phyloP scores from a whole-genome alignment of 1,140 invertebrate species.

The Maconellicoccus hirsutus region DNA sequence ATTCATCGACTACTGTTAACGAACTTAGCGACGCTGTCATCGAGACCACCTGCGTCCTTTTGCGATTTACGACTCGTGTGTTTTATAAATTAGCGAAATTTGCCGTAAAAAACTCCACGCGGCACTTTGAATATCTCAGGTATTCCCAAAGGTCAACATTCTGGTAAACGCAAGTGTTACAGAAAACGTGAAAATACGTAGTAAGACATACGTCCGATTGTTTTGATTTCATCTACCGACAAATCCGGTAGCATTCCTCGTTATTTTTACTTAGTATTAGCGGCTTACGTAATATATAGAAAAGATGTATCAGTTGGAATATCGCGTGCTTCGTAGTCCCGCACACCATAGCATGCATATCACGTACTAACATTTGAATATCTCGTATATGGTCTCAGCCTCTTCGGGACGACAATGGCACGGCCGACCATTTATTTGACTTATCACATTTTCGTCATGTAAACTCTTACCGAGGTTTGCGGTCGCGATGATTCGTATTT shows the following conservation, averaged over 20 bases:
- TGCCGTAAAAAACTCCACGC: no score
- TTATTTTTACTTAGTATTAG: slow-evolving; percentile 5
- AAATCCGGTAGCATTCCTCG: slow-evolving; percentile 11
- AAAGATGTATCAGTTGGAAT: slow-evolving; percentile 18
- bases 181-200: neutral
- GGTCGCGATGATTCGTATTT: neutral
- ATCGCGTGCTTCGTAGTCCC: slow-evolving; percentile 14
- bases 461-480: neutral
- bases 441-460: slow-evolving; percentile 9
- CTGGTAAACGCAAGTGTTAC: no score
- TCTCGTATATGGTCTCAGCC: no score
- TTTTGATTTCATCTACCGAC: slow-evolving; percentile 12
- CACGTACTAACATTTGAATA: slow-evolving; percentile 16
- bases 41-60: no score
- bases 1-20: no score
- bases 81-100: no score
- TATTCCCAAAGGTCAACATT: no score
- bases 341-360: slow-evolving; percentile 11
- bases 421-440: neutral
- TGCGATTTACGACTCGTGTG: no score
- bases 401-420: neutral
- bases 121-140: no score
- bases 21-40: no score
- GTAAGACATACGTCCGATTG: neutral
- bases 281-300: slow-evolving; percentile 2